Evolutionary conservation across 1,140 invertebrate genomes (phyloP).

Genomic region (Phenacoccus solenopsis): DNA sequence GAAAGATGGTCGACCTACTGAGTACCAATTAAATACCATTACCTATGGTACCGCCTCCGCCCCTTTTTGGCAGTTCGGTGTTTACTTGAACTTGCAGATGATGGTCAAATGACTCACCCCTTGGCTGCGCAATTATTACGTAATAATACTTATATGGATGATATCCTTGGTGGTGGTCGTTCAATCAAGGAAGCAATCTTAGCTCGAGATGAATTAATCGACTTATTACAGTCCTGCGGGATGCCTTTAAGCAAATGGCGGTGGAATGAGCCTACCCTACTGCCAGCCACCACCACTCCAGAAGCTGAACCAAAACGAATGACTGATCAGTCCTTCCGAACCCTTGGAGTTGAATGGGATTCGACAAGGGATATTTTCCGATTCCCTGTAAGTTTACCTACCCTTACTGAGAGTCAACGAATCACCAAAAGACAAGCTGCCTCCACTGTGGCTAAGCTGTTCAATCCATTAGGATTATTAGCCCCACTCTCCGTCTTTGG

Average conservation of each 20-base stretch:
- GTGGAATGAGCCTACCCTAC: slow-evolving; percentile 22
- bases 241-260: slow-evolving; percentile 27
- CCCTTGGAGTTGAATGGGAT: not conserved
- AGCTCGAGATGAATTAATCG: slow-evolving; percentile 21
- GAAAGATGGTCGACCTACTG: slow-evolving; percentile 22
- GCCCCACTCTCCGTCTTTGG: slow-evolving; percentile 29
- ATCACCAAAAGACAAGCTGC: slow-evolving; percentile 29
- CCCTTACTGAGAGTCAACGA: not conserved
- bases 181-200: slow-evolving; percentile 25
- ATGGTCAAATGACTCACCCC: slow-evolving; percentile 27
- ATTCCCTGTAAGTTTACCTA: not conserved
- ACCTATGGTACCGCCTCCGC: slow-evolving; percentile 34
- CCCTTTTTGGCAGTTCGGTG: slow-evolving; percentile 30
- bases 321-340: not conserved
- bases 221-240: slow-evolving; percentile 19
- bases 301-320: too few species aligned
- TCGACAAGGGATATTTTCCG: not conserved
- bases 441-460: slow-evolving; percentile 31
- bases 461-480: slow-evolving; percentile 34
- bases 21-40: slow-evolving; percentile 32
- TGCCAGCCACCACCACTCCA: not conserved
- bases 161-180: slow-evolving; percentile 29
- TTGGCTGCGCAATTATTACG: slow-evolving; percentile 24
- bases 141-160: slow-evolving; percentile 33
- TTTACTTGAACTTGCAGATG: slow-evolving; percentile 29